A percentile compares a stretch with the other conserved stretches of the same genome.
phyloP scores from a whole-genome alignment of 2,113 vertebrate species.

The Indri indri region DNA sequence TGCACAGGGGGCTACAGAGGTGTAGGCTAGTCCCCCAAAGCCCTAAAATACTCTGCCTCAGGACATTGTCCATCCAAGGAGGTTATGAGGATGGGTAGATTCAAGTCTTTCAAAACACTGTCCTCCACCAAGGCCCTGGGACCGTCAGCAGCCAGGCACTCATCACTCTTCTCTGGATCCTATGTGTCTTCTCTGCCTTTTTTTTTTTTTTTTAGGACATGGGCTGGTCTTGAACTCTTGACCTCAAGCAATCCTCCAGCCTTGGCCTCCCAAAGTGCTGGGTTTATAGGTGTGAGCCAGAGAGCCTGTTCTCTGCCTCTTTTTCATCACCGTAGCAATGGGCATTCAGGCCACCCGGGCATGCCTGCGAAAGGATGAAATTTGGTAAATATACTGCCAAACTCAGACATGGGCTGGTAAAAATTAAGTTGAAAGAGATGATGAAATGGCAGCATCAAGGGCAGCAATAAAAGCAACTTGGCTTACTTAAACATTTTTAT shows the following conservation, averaged over 20 bases:
- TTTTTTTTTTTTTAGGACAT: neutral
- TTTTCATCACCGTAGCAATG: neutral
- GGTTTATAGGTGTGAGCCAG: too few species aligned
- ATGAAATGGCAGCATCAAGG: neutral
- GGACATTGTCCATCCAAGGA: neutral
- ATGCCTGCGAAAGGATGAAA: neutral
- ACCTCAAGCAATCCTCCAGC: too few species aligned
- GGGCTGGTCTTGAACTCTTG: too few species aligned
- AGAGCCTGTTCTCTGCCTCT: neutral
- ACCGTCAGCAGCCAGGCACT: neutral
- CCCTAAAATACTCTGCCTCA: neutral
- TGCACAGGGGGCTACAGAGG: neutral
- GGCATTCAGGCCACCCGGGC: neutral
- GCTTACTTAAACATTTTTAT: neutral
- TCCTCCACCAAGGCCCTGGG: neutral
- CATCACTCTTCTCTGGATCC: neutral
- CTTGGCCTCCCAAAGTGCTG: too few species aligned
- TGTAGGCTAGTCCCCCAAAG: neutral
- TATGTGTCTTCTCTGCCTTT: neutral
- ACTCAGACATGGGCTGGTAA: neutral
- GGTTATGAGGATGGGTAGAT: neutral
- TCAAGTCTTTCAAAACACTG: conserved; percentile 18
- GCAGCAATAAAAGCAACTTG: neutral
- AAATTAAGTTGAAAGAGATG: neutral
- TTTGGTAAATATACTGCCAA: neutral